Percentiles rank a stretch among this genome's conserved stretches.
Conservation (phyloP, 2,888 invertebrate species). For the Pyralis farinalis region DNA sequence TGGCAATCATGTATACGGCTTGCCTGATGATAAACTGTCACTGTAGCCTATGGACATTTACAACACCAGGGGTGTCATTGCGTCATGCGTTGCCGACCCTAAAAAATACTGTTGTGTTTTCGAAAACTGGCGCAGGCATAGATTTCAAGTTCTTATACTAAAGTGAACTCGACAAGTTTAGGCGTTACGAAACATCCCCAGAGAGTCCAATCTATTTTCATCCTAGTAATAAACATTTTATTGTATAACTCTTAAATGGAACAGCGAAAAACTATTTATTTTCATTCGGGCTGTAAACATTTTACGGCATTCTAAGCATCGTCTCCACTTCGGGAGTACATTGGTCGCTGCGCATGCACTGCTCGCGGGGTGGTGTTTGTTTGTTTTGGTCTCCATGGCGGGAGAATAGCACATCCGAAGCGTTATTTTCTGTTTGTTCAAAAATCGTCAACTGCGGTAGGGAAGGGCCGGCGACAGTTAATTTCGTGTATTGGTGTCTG, state of each 20-base stretch:
- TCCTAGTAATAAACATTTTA: slow-evolving; percentile 62
- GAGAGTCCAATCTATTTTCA: slow-evolving; percentile 49
- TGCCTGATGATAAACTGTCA: too few relatives aligned
- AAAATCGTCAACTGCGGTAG: slow-evolving; percentile 54
- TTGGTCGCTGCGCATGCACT: slow-evolving; percentile 15
- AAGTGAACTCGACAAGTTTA: too few relatives aligned
- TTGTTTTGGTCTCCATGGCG: neutral
- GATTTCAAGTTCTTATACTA: neutral
- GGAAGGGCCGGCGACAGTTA: slow-evolving; percentile 29
- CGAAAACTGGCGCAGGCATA: too few relatives aligned
- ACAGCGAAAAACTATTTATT: slow-evolving; percentile 72
- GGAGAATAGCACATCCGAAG: neutral
- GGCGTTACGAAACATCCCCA: slow-evolving; percentile 4
- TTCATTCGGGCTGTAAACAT: slow-evolving; percentile 61
- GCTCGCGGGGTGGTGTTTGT: neutral
- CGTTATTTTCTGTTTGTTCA: slow-evolving; percentile 28
- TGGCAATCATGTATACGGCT: too few relatives aligned
- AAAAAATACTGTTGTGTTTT: too few relatives aligned
- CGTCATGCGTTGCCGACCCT: too few relatives aligned
- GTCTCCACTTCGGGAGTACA: slow-evolving; percentile 44
- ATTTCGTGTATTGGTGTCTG: neutral
- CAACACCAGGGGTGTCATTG: too few relatives aligned
- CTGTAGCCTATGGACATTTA: too few relatives aligned
- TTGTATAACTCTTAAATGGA: slow-evolving; percentile 58
- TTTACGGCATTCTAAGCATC: slow-evolving; percentile 73